Conservation (phyloP, 35 echinoderm and acorn worm species). For the Nesometra sesokonis region DNA sequence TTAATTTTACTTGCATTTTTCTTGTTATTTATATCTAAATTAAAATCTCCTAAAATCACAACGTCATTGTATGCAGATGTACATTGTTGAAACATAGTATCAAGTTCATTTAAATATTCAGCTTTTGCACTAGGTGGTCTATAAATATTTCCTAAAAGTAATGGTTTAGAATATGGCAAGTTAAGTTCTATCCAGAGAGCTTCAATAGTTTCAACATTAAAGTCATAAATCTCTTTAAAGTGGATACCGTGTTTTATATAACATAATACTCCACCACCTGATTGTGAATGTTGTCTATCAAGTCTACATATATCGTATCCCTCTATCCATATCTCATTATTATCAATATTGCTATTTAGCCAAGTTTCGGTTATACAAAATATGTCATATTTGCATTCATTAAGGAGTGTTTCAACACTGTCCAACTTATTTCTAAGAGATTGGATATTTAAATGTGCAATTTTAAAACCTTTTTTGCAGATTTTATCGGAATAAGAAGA, state of each 20-base stretch:
- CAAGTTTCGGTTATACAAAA: constrained; percentile 3
- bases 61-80: constrained; percentile 3
- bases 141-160: constrained; percentile 10
- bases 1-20: constrained; percentile 7
- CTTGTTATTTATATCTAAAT: background rate
- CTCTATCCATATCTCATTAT: too few relatives aligned
- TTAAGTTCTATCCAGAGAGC: constrained; percentile 7
- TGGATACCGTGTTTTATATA: background rate
- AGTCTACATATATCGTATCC: too few relatives aligned
- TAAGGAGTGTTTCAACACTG: too few relatives aligned
- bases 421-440: too few relatives aligned
- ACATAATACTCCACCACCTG: too few relatives aligned
- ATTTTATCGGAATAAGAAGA: too few relatives aligned
- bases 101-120: constrained; percentile 8
- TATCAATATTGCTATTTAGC: constrained; percentile 1
- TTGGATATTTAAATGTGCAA: too few relatives aligned
- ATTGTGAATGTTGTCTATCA: too few relatives aligned
- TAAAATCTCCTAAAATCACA: background rate
- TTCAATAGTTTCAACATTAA: background rate
- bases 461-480: too few relatives aligned
- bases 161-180: constrained; percentile 7
- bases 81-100: constrained; percentile 13
- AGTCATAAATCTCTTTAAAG: background rate
- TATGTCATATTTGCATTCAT: too few relatives aligned
- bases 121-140: constrained; percentile 2